These are phyloP conservation scores for Pristionchus japonicus DNA, from an alignment of 2,888 invertebrate species.

Conservation along the genomic window DNA sequence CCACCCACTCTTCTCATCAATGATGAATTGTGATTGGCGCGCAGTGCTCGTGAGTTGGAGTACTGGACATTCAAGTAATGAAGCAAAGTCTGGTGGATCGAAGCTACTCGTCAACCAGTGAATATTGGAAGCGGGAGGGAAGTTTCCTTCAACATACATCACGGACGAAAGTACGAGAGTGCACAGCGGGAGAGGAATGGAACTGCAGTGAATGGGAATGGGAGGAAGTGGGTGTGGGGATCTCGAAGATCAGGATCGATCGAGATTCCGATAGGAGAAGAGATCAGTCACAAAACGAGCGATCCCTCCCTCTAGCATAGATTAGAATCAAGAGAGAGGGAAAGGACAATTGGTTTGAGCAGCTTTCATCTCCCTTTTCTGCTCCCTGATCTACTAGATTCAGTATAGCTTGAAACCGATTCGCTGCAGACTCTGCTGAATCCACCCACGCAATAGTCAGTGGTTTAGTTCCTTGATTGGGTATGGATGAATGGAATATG, in stretches of 20 bases:
- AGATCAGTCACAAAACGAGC: background rate
- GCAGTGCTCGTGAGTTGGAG: background rate
- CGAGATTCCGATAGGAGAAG: background rate
- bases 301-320: background rate
- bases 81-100: background rate
- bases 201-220: background rate
- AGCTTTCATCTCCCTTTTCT: background rate
- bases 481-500: background rate
- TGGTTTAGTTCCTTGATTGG: background rate
- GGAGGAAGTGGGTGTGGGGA: background rate
- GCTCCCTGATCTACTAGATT: background rate
- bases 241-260: background rate
- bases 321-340: background rate
- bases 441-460: background rate
- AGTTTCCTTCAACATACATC: background rate
- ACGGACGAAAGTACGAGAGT: background rate
- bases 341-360: background rate
- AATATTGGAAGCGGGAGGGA: background rate
- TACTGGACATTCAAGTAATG: background rate
- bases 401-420: background rate
- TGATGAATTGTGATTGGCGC: background rate
- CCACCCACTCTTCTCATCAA: background rate
- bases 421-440: background rate
- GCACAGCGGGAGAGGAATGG: background rate
- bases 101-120: background rate